Evolutionary conservation across 2,113 vertebrate species (phyloP).

Genomic region (Craseonycteris thonglongyai): DNA sequence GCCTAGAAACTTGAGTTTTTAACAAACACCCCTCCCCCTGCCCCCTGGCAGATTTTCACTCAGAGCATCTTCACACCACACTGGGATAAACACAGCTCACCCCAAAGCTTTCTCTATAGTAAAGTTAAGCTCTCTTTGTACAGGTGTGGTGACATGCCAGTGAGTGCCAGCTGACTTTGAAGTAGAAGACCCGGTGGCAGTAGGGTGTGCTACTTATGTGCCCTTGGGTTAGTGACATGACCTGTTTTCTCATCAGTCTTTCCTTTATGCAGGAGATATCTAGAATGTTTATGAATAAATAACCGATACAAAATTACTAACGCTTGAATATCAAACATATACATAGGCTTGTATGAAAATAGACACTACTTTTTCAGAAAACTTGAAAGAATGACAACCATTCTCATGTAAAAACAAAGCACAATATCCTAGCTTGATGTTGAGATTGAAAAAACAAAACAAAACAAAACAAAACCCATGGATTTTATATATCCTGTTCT

Average conservation of each 20-base stretch:
- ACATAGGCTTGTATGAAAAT: not conserved
- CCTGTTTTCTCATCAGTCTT: not conserved
- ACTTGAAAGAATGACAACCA: not conserved
- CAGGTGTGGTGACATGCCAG: not conserved
- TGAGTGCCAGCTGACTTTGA: not conserved
- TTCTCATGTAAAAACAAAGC: not conserved
- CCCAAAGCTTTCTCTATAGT: not conserved
- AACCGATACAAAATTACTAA: not conserved
- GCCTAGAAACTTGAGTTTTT: not conserved
- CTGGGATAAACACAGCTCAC: not conserved
- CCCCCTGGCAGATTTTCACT: not conserved
- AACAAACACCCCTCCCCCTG: not conserved
- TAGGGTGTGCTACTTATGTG: not conserved
- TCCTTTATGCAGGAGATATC: not conserved
- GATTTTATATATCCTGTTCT: not conserved
- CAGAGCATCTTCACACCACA: not conserved
- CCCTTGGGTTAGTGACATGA: not conserved
- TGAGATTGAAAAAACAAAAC: conserved; percentile 27
- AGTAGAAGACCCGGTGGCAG: not conserved
- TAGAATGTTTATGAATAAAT: not conserved
- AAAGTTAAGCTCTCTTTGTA: not conserved
- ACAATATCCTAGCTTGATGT: not conserved
- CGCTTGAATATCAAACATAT: not conserved
- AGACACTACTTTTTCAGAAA: not conserved
- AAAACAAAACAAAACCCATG: too few species aligned